Evolutionary conservation across 2,888 invertebrate genomes (phyloP), one percentile per base, ranked within the genome.

Genomic region (Sepiola atlantica): DNA sequence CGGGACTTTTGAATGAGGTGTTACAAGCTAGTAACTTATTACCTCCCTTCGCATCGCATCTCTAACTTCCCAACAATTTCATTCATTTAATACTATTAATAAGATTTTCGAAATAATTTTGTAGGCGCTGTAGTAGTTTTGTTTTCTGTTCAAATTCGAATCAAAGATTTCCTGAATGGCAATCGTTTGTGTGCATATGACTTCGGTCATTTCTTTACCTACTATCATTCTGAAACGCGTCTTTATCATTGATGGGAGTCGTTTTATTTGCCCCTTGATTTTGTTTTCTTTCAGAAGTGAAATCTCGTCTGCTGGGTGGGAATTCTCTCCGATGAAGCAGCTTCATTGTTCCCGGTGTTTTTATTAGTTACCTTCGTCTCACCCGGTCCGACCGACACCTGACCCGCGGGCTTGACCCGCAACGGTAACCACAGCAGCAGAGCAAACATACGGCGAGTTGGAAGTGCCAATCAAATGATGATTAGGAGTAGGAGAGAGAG

Each of bases 381-480:
- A 77, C 77, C n/a, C n/a, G 77, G 16, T 32, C 77, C n/a, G 77
- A n/a, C 77, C 77, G n/a, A 77, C 77, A 77, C 77, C 16, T 12
- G 14, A 77, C n/a, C n/a, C n/a, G n/a, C 32, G n/a, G 77, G 45
- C 45, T 45, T 2, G 45, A 45, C 77, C 32, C 32, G 77, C 77
- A 77, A n/a, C 28, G n/a, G 77, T 77, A 77, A n/a, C 77, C 77
- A n/a, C n/a, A n/a, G 77, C 32, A 77, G 92, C 55, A 92, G 92
- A 92, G 92, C 92, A 92, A 92, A 92, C 92, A 92, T 92, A n/a
- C 92, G 54, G 55, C 35, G 45, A 35, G n/a, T 28, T 92, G 55
- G 45, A 92, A 92, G 92, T 92, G 92, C 92, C 92, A 92, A 92
- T 92, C 92, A 92, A 92, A 92, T 92, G 55, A n/a, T 92, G 92